Evolutionary conservation across 1,140 invertebrate species (phyloP).

Genomic region (Samia ricini): DNA sequence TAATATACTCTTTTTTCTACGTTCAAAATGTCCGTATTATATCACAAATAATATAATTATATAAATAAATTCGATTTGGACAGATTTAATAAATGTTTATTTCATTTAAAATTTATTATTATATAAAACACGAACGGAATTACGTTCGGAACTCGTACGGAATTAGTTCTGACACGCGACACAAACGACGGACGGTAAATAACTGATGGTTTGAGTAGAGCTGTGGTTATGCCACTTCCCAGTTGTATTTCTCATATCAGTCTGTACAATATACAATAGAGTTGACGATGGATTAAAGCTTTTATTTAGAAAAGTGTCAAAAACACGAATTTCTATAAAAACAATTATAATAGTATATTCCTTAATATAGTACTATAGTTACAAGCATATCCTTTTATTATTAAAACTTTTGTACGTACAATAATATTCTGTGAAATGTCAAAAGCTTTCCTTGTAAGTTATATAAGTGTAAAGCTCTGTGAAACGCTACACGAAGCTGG

Average conservation of each 20-base stretch:
- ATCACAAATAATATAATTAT: too few relatives aligned
- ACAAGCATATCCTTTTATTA: neutral
- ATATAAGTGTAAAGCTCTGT: neutral
- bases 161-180: constrained; percentile 4
- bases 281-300: neutral
- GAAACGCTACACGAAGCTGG: neutral
- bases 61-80: too few relatives aligned
- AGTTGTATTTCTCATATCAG: neutral
- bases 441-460: neutral
- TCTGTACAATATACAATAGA: neutral
- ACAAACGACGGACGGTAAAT: constrained; percentile 1
- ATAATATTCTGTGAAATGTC: neutral
- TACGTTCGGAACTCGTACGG: neutral
- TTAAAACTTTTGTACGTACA: neutral
- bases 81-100: too few relatives aligned
- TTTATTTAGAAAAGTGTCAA: too few relatives aligned
- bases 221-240: neutral
- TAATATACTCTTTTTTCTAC: too few relatives aligned
- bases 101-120: too few relatives aligned
- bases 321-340: too few relatives aligned
- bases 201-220: neutral
- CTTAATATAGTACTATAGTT: too few relatives aligned
- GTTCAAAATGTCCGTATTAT: too few relatives aligned
- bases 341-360: too few relatives aligned
- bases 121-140: constrained; percentile 7